Base-by-base conservation (phyloP, 2,888 invertebrate genomes). In the Lymantria dispar region DNA sequence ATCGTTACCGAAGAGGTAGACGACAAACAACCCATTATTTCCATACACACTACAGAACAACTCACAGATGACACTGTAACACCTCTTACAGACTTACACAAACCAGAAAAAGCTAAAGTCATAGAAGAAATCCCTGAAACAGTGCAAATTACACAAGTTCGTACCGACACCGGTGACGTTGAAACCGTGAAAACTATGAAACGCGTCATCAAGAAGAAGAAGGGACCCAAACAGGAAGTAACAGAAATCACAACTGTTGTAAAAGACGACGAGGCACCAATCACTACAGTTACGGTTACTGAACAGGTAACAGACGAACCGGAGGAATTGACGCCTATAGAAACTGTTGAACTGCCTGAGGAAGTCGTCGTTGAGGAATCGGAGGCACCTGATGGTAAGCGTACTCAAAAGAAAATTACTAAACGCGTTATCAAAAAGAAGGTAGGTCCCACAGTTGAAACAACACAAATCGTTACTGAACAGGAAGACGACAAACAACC, bases 201-300 rank as follows among this genome's bases (percentile, higher is more conserved):
- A 54, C 66, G 69, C 7, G 54, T 70, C 40, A 68, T 74, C 14
- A 55, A 64, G 53, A 55, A 73, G 71, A 54, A 78, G 72, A 83
- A 80, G 43, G 91, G 86, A 0, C 70, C 72, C 0, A 88, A 89
- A 50, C 72, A 83, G 54, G 89, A 90, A 62, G 75, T 86, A 40
- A 87, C 92, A 2, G 86, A 86, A 69, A 84, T 84, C 29, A 74
- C 83, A 2, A 91, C 90, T 13, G 73, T 84, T 14, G 76, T 87
- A 56, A 80, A 83, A 31, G 82, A 86, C 8, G 81, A 78, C 31
- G 78, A 85, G 47, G 65, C 65, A 1, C 82, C 85, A 0, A 62
- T 80, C 0, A 82, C 79, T 0, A 82, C 78, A 0, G 74, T 85
- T 0, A n/a, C n/a, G 51, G 62, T 69, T 64, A 80, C 50, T 63